Conservation (phyloP, 2,888 invertebrate genomes). For the Flexamia atlantica region DNA sequence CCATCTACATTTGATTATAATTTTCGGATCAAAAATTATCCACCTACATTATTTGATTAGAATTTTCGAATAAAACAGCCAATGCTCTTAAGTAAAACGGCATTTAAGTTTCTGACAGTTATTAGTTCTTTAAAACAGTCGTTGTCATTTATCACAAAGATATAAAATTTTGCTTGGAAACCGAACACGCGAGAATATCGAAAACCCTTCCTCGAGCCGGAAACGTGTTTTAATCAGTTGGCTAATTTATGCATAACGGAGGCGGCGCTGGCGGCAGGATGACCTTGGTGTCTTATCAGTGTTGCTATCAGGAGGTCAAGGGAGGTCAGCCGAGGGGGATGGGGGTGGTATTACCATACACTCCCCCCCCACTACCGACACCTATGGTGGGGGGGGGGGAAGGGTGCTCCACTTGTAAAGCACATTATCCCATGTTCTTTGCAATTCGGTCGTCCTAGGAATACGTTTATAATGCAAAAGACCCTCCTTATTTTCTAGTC, state of each 20-base stretch:
- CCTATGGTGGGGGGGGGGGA: not conserved
- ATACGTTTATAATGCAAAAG: slow-evolving; percentile 10
- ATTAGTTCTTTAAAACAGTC: too few species aligned
- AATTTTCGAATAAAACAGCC: too few species aligned
- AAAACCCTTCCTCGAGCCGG: not conserved
- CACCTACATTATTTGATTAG: too few species aligned
- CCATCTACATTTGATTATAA: too few species aligned
- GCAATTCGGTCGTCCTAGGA: not conserved
- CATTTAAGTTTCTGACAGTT: too few species aligned
- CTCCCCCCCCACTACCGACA: not conserved
- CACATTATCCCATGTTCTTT: slow-evolving; percentile 19
- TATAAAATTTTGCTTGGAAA: too few species aligned
- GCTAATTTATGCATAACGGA: slow-evolving; percentile 21
- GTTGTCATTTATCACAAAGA: too few species aligned
- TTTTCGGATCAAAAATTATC: too few species aligned
- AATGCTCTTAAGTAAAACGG: too few species aligned
- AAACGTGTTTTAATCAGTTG: slow-evolving; percentile 7
- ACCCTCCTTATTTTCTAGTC: slow-evolving; percentile 23
- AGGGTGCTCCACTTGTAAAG: slow-evolving; percentile 8
- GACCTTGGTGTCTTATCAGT: slow-evolving; percentile 24
- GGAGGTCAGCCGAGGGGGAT: slow-evolving; percentile 15
- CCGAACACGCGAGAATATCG: not conserved
- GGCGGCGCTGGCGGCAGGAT: not conserved
- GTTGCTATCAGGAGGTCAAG: slow-evolving; percentile 37
- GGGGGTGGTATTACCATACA: slow-evolving; percentile 48